Evolutionary conservation across 2,113 vertebrate species (phyloP).

Genomic region (Semnopithecus entellus): DNA sequence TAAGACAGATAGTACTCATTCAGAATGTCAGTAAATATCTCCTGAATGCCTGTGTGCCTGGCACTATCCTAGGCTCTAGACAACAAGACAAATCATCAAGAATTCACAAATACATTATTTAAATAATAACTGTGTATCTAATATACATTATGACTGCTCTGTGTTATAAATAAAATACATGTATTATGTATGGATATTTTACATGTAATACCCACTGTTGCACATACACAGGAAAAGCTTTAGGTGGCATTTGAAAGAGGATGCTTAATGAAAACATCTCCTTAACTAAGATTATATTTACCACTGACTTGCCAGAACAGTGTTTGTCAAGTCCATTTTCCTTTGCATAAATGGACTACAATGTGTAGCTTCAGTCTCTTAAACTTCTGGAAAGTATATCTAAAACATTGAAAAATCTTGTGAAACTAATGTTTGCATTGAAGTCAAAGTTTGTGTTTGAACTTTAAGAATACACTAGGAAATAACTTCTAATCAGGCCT

Average conservation of each 20-base stretch:
- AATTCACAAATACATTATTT: background rate
- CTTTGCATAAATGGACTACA: background rate
- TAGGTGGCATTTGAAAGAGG: background rate
- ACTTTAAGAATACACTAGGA: background rate
- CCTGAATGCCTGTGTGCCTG: background rate
- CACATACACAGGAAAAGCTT: background rate
- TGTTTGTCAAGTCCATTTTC: background rate
- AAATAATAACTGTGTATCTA: background rate
- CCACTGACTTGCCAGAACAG: background rate
- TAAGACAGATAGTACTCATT: background rate
- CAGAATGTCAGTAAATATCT: background rate
- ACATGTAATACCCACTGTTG: background rate
- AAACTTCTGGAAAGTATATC: background rate
- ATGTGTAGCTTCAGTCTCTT: background rate
- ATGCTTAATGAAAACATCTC: background rate
- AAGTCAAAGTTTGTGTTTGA: background rate
- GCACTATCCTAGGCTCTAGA: background rate
- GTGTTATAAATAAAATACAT: background rate
- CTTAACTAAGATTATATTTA: background rate
- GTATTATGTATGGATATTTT: background rate
- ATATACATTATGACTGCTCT: background rate
- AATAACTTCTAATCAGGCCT: background rate
- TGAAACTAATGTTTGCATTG: background rate
- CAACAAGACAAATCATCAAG: background rate
- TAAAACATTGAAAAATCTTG: background rate